A percentile compares a stretch with the other conserved stretches of the same genome.
phyloP scores from a whole-genome alignment of 2,113 vertebrate genomes.

The Eubucco bourcierii region DNA sequence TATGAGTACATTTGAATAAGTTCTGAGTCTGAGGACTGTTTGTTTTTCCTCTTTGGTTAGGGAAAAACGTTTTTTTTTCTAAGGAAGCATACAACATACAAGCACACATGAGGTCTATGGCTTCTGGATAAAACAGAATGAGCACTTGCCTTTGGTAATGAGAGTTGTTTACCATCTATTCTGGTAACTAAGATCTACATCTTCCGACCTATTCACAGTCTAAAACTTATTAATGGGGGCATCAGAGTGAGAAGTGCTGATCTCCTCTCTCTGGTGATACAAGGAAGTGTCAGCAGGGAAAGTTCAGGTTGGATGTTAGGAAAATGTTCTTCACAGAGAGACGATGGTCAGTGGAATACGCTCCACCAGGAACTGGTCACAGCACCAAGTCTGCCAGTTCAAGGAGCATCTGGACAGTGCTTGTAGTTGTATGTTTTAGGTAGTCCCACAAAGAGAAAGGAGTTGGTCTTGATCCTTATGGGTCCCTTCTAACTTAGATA shows the following conservation, averaged over 20 bases:
- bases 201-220: rapidly evolving
- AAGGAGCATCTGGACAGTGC: rapidly evolving
- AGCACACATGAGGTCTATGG: neutral
- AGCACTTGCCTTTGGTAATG: neutral
- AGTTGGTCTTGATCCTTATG: neutral
- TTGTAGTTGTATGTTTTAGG: neutral
- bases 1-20: neutral
- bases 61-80: neutral
- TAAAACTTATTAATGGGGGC: neutral
- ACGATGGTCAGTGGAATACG: neutral
- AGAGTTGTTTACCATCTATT: neutral
- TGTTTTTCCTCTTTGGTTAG: neutral
- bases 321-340: neutral
- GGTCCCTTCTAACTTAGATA: neutral
- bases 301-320: neutral
- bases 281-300: neutral
- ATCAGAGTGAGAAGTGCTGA: neutral
- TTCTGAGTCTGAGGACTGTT: neutral
- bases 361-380: neutral
- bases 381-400: neutral
- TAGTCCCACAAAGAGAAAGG: neutral
- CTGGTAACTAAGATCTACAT: neutral
- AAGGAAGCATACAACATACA: neutral
- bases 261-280: neutral
- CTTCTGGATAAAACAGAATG: neutral